phyloP scores from a whole-genome alignment of 2,113 vertebrate genomes.

The Nasalis larvatus region DNA sequence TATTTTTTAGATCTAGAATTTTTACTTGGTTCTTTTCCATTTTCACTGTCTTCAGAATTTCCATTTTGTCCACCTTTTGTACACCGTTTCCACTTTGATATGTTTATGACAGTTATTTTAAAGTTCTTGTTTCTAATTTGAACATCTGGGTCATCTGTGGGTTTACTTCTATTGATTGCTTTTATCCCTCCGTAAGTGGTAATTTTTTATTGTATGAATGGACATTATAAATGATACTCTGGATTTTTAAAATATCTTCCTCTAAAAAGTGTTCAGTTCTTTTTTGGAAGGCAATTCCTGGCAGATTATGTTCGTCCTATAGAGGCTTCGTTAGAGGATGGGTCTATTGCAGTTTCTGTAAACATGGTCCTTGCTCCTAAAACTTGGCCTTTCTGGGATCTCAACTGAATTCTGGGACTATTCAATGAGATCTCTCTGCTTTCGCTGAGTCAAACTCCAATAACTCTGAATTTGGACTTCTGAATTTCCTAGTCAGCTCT shows the following conservation, averaged over 20 bases:
- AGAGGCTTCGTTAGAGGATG: neutral
- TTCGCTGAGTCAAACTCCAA: neutral
- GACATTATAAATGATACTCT: neutral
- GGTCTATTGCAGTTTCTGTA: neutral
- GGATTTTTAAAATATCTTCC: neutral
- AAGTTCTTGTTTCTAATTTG: neutral
- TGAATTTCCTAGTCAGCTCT: neutral
- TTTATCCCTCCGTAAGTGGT: neutral
- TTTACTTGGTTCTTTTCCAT: neutral
- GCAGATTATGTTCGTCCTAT: neutral
- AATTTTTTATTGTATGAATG: neutral
- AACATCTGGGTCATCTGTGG: neutral
- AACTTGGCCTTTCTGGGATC: neutral
- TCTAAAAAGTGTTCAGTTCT: neutral
- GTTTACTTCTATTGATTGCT: neutral
- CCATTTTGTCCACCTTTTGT: neutral
- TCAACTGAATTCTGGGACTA: neutral
- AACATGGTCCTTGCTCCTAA: neutral
- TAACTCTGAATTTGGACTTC: neutral
- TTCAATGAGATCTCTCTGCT: neutral
- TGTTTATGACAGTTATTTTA: neutral
- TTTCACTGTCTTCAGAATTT: neutral
- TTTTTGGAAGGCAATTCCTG: neutral
- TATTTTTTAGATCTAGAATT: neutral
- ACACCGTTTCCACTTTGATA: neutral